phyloP scores from a whole-genome alignment of 2,888 invertebrate species.

The Sarcophaga carnaria region DNA sequence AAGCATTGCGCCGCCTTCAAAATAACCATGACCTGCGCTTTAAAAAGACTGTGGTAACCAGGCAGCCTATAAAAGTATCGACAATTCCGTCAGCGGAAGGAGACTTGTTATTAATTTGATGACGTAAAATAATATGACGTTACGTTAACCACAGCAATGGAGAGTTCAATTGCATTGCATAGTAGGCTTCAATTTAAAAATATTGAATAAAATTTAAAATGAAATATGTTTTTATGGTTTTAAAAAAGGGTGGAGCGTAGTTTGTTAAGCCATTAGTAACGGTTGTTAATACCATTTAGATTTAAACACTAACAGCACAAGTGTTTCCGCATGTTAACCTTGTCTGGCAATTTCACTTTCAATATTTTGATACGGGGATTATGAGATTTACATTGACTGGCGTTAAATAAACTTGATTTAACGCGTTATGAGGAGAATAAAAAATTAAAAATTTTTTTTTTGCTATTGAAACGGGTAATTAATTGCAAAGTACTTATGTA shows the following conservation, averaged over 20 bases:
- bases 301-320: background rate
- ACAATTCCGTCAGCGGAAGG: no score
- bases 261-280: constrained; percentile 3
- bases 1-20: no score
- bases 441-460: constrained; percentile 25
- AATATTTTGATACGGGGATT: constrained; percentile 12
- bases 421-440: constrained; percentile 4
- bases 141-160: no score
- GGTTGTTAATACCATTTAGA: background rate
- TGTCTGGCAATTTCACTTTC: constrained; percentile 51
- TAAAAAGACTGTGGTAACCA: no score
- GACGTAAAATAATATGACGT: no score
- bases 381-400: constrained; percentile 33
- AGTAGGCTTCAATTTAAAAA: background rate
- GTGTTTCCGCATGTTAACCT: constrained; percentile 48
- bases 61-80: no score
- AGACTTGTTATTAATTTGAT: no score
- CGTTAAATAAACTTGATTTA: constrained; percentile 15
- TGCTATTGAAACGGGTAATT: background rate
- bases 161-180: background rate
- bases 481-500: background rate
- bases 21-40: no score
- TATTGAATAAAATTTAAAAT: background rate
- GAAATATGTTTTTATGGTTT: background rate
- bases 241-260: background rate